These are phyloP conservation scores for Nomada goodeniana DNA, from an alignment of 2,888 invertebrate genomes.

Conservation along the genomic window DNA sequence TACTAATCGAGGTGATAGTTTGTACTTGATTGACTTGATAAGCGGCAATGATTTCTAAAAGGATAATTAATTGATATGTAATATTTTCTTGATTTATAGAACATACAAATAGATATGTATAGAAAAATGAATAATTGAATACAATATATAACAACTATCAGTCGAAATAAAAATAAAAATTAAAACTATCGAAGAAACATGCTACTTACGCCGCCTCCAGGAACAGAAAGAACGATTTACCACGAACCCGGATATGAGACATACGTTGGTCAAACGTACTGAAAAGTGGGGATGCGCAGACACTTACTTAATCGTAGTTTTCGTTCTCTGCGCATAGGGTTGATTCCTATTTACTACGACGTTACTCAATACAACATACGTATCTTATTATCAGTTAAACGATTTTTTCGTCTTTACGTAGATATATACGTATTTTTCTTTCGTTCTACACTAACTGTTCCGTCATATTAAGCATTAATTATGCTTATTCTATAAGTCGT, in stretches of 20 bases:
- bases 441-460: no score
- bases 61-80: constrained; percentile 9
- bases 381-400: constrained; percentile 6
- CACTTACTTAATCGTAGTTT: constrained; percentile 6
- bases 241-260: constrained; percentile 70
- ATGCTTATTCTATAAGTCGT: background rate
- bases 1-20: constrained; percentile 33
- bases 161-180: constrained; percentile 8
- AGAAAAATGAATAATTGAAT: background rate
- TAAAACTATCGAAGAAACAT: constrained; percentile 42
- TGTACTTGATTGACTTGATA: constrained; percentile 31
- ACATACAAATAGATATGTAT: background rate
- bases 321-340: constrained; percentile 50
- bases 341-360: constrained; percentile 32
- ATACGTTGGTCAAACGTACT: constrained; percentile 4
- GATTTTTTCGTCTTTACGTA: background rate
- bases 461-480: background rate
- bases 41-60: constrained; percentile 76
- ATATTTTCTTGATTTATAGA: background rate
- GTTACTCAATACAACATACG: constrained; percentile 14
- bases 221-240: constrained; percentile 79
- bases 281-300: constrained; percentile 52
- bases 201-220: constrained; percentile 79
- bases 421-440: background rate
- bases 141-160: background rate